Conservation (phyloP, 2,888 invertebrate genomes). For the Netelia virgata region DNA sequence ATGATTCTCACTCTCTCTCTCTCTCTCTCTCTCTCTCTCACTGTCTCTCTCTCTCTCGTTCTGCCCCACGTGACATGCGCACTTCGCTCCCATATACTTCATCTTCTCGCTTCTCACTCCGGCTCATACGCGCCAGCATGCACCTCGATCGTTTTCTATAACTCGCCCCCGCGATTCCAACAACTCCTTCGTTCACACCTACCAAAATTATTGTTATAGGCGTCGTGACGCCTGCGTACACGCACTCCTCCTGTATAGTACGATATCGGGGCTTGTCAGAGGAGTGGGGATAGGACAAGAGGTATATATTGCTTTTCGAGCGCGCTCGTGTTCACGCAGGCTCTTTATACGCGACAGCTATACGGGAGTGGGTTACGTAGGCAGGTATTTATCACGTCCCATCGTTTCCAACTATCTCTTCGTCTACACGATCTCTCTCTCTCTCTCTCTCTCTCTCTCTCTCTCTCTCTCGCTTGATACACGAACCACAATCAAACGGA, state of each 20-base stretch:
- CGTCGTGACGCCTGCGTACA: conserved; percentile 79
- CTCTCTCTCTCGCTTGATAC: neutral
- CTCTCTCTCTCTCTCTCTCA: conserved; percentile 16
- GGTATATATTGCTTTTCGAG: conserved; percentile 13
- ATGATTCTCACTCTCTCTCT: conserved; percentile 33
- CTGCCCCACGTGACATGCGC: conserved; percentile 66
- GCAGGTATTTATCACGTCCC: conserved; percentile 67
- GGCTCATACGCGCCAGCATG: neutral
- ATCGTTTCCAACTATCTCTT: conserved; percentile 63
- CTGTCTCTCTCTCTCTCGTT: too few relatives aligned
- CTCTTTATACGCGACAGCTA: conserved; percentile 65
- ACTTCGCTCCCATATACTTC: conserved; percentile 56
- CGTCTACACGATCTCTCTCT: neutral
- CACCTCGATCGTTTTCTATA: conserved; percentile 43
- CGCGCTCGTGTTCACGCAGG: conserved; percentile 55
- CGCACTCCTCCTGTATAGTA: conserved; percentile 40
- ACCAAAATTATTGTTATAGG: conserved; percentile 81
- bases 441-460: neutral
- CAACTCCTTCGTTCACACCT: conserved; percentile 82
- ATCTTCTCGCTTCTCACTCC: conserved; percentile 54
- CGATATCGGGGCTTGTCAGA: conserved; percentile 11
- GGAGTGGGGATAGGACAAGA: neutral
- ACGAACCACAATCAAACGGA: conserved; percentile 33
- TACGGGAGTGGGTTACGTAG: conserved; percentile 69
- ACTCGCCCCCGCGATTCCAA: conserved; percentile 67